Evolutionary conservation across 2,888 invertebrate species (phyloP).

Genomic region (Apantesis nais): DNA sequence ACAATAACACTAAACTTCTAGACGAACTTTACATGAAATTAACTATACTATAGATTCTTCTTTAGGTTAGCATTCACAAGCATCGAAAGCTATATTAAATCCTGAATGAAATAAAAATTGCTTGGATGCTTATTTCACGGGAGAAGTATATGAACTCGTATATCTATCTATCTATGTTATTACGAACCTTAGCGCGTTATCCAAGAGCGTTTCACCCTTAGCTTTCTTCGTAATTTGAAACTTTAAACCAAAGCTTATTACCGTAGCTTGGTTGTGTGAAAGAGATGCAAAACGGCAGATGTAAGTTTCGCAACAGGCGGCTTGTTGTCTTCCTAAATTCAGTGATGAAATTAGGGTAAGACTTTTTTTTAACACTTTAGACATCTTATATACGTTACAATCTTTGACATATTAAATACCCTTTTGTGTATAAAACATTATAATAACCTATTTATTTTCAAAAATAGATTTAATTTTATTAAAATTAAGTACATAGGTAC

Average conservation of each 20-base stretch:
- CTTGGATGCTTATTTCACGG: neutral
- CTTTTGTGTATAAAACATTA: neutral
- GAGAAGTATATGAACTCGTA: neutral
- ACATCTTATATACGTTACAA: neutral
- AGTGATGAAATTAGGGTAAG: conserved; percentile 34
- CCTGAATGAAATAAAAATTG: neutral
- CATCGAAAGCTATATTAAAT: neutral
- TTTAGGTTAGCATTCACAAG: neutral
- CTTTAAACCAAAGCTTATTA: neutral
- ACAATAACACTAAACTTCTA: neutral
- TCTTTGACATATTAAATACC: neutral
- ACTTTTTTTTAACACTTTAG: conserved; percentile 16
- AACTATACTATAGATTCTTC: neutral
- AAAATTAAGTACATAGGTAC: neutral
- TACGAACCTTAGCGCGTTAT: neutral
- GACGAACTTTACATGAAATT: neutral
- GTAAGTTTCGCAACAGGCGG: conserved; percentile 30
- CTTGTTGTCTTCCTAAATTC: conserved; percentile 42
- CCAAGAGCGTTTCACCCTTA: neutral
- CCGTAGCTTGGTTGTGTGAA: conserved; percentile 7
- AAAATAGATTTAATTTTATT: neutral
- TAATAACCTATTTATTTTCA: neutral
- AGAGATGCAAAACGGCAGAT: conserved; percentile 39
- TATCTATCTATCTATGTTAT: neutral
- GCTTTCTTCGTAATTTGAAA: neutral